phyloP scores from a whole-genome alignment of 2,888 invertebrate species.

The Toxonevra muliebris region DNA sequence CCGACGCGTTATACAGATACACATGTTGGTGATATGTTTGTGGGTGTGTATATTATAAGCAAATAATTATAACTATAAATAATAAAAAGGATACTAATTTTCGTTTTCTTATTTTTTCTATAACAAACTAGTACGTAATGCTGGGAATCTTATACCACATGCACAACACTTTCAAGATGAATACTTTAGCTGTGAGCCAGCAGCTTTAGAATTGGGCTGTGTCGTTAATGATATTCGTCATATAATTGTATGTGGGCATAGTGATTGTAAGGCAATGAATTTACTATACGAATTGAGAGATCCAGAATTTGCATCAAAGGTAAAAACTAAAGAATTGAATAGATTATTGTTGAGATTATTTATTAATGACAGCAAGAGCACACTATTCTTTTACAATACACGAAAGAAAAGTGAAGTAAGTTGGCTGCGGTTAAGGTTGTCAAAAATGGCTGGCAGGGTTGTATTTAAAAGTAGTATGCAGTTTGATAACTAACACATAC shows the following conservation, averaged over 20 bases:
- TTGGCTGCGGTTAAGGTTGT: too few relatives aligned
- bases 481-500: too few relatives aligned
- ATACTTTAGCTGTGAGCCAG: conserved; percentile 92
- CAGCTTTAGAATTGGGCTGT: conserved; percentile 94
- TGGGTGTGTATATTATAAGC: too few relatives aligned
- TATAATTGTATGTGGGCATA: conserved; percentile 96
- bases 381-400: too few relatives aligned
- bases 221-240: conserved; percentile 90
- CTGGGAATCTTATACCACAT: conserved; percentile 94
- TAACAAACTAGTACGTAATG: conserved; percentile 85
- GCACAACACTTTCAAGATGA: conserved; percentile 87
- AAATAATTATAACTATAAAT: too few relatives aligned
- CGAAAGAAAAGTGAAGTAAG: too few relatives aligned
- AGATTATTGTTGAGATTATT: too few relatives aligned
- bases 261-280: conserved; percentile 99
- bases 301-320: conserved; percentile 77
- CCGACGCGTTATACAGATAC: conserved; percentile 95
- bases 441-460: too few relatives aligned
- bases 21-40: conserved; percentile 97
- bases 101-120: conserved; percentile 20
- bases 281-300: conserved; percentile 84
- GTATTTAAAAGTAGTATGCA: too few relatives aligned
- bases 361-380: too few relatives aligned
- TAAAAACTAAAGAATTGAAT: too few relatives aligned
- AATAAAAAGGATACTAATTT: background rate